phyloP scores from a whole-genome alignment of 2,888 invertebrate genomes.

The Neria commutata region DNA sequence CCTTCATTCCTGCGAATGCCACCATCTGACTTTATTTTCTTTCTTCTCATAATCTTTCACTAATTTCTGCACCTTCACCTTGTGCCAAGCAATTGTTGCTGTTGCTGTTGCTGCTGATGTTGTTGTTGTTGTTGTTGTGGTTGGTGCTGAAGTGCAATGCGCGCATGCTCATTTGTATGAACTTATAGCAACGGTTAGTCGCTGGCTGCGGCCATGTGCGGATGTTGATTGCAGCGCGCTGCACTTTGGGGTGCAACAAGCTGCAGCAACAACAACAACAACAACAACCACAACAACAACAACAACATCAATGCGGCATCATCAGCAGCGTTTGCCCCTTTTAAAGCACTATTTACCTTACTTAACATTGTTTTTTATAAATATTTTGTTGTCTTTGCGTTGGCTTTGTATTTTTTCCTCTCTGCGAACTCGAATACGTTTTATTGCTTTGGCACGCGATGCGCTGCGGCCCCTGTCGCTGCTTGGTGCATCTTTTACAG shows the following conservation, averaged over 20 bases:
- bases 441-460: constrained; percentile 26
- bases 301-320: background rate
- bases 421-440: constrained; percentile 11
- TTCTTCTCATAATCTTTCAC: background rate
- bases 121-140: background rate
- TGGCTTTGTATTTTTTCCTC: constrained; percentile 1
- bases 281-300: constrained; percentile 1
- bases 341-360: background rate
- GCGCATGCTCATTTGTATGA: constrained; percentile 5
- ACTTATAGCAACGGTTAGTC: too few species aligned
- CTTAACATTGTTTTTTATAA: background rate
- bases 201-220: background rate
- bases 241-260: constrained; percentile 10
- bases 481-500: background rate
- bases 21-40: background rate
- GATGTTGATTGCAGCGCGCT: constrained; percentile 6
- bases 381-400: background rate
- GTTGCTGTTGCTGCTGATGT: background rate
- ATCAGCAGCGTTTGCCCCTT: background rate
- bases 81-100: background rate
- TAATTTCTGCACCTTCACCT: constrained; percentile 1
- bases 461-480: constrained; percentile 5
- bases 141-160: constrained; percentile 5
- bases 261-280: constrained; percentile 1
- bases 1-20: too few species aligned